phyloP scores from a whole-genome alignment of 2,888 invertebrate species.

The Plagodis dolabraria region DNA sequence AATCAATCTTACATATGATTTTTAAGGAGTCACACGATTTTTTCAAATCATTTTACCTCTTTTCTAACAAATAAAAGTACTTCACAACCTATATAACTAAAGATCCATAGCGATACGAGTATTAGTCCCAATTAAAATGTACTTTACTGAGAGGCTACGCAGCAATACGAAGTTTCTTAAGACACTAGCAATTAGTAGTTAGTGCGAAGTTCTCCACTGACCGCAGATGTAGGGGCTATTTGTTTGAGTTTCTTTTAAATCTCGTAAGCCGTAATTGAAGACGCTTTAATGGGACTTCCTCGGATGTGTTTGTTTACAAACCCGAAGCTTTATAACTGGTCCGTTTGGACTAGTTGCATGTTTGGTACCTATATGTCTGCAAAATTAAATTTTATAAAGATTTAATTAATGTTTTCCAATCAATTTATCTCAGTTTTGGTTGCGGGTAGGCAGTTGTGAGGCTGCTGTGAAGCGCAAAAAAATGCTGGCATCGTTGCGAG shows the following conservation, averaged over 20 bases:
- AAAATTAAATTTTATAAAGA: too few relatives aligned
- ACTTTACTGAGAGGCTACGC: constrained; percentile 39
- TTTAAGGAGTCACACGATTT: too few relatives aligned
- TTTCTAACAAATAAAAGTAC: not conserved
- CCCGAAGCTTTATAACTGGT: not conserved
- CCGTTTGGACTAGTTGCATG: too few relatives aligned
- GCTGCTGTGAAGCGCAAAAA: too few relatives aligned
- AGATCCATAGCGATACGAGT: constrained; percentile 30
- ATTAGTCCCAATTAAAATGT: constrained; percentile 50
- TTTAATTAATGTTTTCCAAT: too few relatives aligned
- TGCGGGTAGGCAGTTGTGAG: too few relatives aligned
- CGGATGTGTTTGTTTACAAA: not conserved
- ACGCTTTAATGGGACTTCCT: constrained; percentile 3
- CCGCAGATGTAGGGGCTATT: constrained; percentile 17
- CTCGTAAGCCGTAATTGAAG: constrained; percentile 22
- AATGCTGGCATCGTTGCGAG: too few relatives aligned
- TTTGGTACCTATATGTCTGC: too few relatives aligned
- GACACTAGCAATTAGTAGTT: constrained; percentile 60
- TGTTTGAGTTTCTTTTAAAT: constrained; percentile 38
- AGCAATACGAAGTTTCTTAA: constrained; percentile 46
- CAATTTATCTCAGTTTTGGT: too few relatives aligned
- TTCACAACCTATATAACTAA: not conserved
- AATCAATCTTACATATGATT: too few relatives aligned
- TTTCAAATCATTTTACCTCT: not conserved
- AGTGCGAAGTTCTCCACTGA: constrained; percentile 27